Base-by-base conservation (phyloP, 2,888 invertebrate species). In the Eupelmus urozonus region DNA sequence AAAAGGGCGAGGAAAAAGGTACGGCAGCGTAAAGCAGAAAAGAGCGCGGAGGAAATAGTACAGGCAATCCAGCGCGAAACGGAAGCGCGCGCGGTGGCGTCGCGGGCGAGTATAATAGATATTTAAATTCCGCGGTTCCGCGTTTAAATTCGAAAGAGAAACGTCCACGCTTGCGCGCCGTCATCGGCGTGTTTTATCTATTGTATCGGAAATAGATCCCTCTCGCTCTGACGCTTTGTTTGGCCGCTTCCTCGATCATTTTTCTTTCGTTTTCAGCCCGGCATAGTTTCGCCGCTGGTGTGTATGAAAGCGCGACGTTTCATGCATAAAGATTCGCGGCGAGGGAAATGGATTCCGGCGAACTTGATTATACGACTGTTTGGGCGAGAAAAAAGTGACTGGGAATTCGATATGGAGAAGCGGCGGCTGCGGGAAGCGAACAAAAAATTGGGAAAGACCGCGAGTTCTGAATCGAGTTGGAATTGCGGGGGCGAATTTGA, bases 81-180 rank as follows among this genome's bases (percentile, higher is more conserved):
- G 73, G 78, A 79, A 82, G 55, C 60, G 11, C 60, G 11, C 29
- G 63, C 55, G 67, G 69, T n/a, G 40, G 34, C 29, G 62, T 51
- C 62, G 74, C 57, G 62, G n/a, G 53, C 77, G 75, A 79, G 81
- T 82, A 84, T 86, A 86, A 86, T 85, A 85, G 86, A 85, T 86
- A 87, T 87, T 87, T 87, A 87, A 86, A 87, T 87, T 85, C 81
- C 81, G 85, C 81, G 86, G 85, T 82, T 81, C n/a, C 78, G 81
- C 82, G 80, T n/a, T n/a, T n/a, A 84, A 83, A 84, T 84, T 82
- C 45, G 59, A 53, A 20, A 69, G 62, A 65, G 53, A 57, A 49
- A 45, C 13, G 2, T 7, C 45, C 45, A 45, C 13, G 2, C 2
- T 13, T 13, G 27, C 49, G 51, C 74, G 74, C 80, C 84, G 82